Evolutionary conservation across 2,113 vertebrate species (phyloP).

Genomic region (Dromaius novaehollandiae): DNA sequence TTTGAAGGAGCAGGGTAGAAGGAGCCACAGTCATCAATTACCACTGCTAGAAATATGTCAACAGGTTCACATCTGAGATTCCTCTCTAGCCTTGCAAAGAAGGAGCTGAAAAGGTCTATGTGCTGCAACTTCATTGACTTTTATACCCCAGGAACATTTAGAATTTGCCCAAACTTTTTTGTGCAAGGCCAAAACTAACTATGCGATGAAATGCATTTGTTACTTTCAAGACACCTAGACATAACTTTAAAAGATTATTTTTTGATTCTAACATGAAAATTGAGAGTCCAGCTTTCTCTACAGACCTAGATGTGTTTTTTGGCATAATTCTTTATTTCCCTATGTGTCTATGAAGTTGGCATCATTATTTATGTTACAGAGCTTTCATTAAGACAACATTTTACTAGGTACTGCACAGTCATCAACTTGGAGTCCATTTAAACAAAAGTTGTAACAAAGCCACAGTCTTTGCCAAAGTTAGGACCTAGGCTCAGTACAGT

Average conservation of each 20-base stretch:
- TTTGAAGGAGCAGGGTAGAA: background rate
- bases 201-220: background rate
- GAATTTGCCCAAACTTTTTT: background rate
- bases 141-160: background rate
- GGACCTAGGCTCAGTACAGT: too few species aligned
- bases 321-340: background rate
- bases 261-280: background rate
- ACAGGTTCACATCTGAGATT: background rate
- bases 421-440: background rate
- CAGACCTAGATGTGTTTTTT: background rate
- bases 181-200: background rate
- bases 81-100: background rate
- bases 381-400: background rate
- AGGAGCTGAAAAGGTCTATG: background rate
- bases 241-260: background rate
- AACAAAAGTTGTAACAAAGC: background rate
- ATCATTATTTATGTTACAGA: background rate
- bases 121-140: background rate
- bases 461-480: too few species aligned
- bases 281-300: background rate
- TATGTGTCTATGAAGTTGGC: background rate
- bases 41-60: background rate
- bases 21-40: slow-evolving; percentile 28
- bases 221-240: background rate
- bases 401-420: background rate